A percentile compares a stretch with the other conserved stretches of the same genome.
phyloP scores from a whole-genome alignment of 2,888 invertebrate species.

The Calameuta idolon region DNA sequence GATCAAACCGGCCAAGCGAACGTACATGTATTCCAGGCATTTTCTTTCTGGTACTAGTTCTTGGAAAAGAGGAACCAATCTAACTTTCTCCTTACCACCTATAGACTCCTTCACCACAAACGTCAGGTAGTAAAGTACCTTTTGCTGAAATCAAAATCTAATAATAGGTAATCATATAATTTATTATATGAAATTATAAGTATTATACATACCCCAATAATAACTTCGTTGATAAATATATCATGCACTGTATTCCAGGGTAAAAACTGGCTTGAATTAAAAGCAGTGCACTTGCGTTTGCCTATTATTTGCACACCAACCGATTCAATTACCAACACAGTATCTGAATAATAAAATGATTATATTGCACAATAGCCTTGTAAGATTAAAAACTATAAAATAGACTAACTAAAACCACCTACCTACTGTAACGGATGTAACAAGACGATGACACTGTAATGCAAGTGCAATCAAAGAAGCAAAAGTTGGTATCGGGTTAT shows the following conservation, averaged over 20 bases:
- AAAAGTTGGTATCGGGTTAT: conserved; percentile 24
- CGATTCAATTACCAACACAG: conserved; percentile 54
- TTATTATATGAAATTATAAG: background rate
- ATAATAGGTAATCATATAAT: background rate
- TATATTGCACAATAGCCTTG: background rate
- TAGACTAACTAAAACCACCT: background rate
- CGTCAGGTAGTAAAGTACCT: conserved; percentile 60
- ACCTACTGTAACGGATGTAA: conserved; percentile 49
- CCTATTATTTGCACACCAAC: conserved; percentile 59
- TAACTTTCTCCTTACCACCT: conserved; percentile 45
- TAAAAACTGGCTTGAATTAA: conserved; percentile 51
- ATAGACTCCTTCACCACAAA: conserved; percentile 53
- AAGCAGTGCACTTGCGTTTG: conserved; percentile 42
- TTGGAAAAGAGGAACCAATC: conserved; percentile 60
- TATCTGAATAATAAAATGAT: conserved; percentile 41
- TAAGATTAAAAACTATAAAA: background rate
- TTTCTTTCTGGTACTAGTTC: conserved; percentile 61
- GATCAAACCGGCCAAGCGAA: conserved; percentile 57
- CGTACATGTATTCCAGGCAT: conserved; percentile 67
- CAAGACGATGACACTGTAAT: conserved; percentile 37
- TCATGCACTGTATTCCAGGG: conserved; percentile 61
- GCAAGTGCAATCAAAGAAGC: conserved; percentile 30
- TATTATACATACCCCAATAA: conserved; percentile 52
- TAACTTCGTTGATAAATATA: conserved; percentile 63
- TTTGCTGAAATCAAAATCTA: conserved; percentile 51